phyloP scores from a whole-genome alignment of 2,113 vertebrate species.

The Sclerurus mexicanus region DNA sequence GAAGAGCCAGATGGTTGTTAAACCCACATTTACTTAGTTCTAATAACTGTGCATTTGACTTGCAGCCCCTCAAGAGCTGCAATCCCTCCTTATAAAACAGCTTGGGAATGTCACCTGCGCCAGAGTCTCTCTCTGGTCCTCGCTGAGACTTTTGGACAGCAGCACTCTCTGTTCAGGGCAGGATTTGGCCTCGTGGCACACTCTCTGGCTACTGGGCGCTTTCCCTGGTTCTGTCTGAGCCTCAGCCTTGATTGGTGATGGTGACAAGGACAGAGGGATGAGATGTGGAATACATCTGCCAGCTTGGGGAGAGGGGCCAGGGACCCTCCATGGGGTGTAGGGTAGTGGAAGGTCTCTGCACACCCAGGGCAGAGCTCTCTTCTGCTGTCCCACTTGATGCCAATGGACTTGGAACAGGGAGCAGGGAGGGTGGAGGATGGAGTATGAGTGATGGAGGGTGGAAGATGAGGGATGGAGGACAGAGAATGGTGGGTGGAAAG shows the following conservation, averaged over 20 bases:
- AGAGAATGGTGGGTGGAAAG: no score
- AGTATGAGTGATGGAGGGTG: neutral
- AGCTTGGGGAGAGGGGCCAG: neutral
- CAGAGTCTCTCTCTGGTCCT: neutral
- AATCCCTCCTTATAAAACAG: neutral
- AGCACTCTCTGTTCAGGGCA: neutral
- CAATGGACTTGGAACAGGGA: neutral
- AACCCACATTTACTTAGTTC: slow-evolving; percentile 51
- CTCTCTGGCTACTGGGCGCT: neutral
- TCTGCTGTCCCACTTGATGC: neutral
- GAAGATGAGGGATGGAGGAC: no score
- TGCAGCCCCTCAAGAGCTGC: neutral
- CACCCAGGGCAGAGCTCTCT: neutral
- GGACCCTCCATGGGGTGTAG: neutral
- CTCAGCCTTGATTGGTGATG: neutral
- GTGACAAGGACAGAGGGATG: neutral
- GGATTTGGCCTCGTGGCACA: neutral
- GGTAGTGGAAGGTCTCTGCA: neutral
- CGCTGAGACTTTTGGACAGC: neutral
- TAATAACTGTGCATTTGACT: slow-evolving; percentile 47
- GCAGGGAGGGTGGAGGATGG: neutral
- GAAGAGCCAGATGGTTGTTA: slow-evolving; percentile 60
- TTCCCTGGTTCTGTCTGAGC: neutral
- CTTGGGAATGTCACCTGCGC: neutral
- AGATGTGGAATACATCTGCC: neutral